Evolutionary conservation across 2,113 vertebrate species (phyloP), one percentile per base, ranked within the genome.

Genomic region (Dermatemys mawii): DNA sequence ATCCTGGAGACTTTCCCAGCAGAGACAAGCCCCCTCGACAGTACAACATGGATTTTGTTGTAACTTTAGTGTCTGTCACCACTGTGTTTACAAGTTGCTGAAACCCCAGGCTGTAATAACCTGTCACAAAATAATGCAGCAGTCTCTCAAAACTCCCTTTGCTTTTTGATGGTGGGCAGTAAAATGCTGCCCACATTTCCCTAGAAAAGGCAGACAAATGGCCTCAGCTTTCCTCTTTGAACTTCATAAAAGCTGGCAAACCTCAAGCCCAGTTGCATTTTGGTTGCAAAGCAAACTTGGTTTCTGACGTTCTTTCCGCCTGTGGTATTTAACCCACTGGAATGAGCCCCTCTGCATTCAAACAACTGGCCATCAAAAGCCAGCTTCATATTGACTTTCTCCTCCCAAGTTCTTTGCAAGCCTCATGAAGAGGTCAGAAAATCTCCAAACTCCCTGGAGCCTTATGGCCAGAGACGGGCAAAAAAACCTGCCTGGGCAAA

Each of bases 191-290:
- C 8, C 32, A 0, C 78, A 1, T 2, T 57, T 10, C 84, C 81
- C 51, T 1, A 67, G 49, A 1, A 6, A 35, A 51, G 76, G 6
- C 67, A 17, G 6, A 13, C 0, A 2, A 1, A 0, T 9, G 0
- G 32, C 10, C 32, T 9, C 2, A 0, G 1, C 35, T 35, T n/a
- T 49, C 4, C 13, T 2, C 86, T 38, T 1, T 0, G 44, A 81
- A 41, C 22, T 73, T 88, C 63, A 8, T 41, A 60, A 86, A 44
- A 85, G 63, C 21, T 53, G 22, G 11, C 83, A 81, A 78, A 22
- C 17, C 38, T 67, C 88, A 54, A 3, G 9, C 57, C 12, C 8
- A 41, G 90, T 44, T 54, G 29, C 67, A n/a, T n/a, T n/a, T n/a
- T n/a, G n/a, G n/a, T 0, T 44, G 0, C 29, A 1, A 57, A 0